Conservation (phyloP, 2,113 vertebrate species). For the Noturus placidus region DNA sequence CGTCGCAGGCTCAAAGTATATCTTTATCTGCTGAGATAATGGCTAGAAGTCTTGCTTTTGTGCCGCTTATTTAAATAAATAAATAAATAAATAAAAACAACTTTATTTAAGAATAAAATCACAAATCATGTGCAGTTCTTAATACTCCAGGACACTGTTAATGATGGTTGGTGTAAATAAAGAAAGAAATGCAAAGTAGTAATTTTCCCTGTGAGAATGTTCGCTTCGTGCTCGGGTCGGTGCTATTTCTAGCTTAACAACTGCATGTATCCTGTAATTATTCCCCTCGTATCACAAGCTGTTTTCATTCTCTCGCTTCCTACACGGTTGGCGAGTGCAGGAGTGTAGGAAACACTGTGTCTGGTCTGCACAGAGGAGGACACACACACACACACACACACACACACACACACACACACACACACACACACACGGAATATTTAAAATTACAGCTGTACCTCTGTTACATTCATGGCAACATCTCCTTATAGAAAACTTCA, state of each 20-base stretch:
- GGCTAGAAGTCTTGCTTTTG: neutral
- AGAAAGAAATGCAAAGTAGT: conserved; percentile 21
- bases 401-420: neutral
- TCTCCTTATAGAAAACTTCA: neutral
- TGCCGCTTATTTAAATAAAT: neutral
- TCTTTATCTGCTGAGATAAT: neutral
- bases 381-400: conserved; percentile 7
- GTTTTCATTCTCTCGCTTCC: neutral
- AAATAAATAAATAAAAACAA: neutral
- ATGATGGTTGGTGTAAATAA: conserved; percentile 32
- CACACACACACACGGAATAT: neutral
- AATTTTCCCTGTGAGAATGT: conserved; percentile 19
- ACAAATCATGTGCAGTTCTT: neutral
- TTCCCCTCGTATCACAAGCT: conserved; percentile 22
- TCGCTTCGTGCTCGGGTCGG: neutral
- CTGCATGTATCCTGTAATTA: conserved; percentile 37
- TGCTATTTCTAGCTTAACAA: conserved; percentile 24
- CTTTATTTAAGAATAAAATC: neutral
- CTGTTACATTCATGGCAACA: no score
- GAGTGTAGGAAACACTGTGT: neutral
- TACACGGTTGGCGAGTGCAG: neutral
- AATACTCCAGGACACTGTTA: neutral
- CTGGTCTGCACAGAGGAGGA: neutral
- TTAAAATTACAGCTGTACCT: no score
- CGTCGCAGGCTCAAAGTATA: neutral